phyloP scores from a whole-genome alignment of 2,888 invertebrate species.

The Pachycephus smyrnensis region DNA sequence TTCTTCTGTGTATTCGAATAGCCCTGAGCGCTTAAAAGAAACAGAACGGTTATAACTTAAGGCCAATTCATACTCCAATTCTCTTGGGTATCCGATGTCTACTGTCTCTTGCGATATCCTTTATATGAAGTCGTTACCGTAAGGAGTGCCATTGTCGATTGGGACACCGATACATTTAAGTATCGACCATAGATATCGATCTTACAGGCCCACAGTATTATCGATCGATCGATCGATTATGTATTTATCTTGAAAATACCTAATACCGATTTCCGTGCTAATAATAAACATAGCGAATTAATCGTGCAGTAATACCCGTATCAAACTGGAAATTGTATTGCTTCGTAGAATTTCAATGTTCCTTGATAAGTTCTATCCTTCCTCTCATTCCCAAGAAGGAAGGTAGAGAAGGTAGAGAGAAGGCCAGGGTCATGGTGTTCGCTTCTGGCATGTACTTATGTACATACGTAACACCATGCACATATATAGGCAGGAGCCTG shows the following conservation, averaged over 20 bases:
- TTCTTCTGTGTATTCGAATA: too few relatives aligned
- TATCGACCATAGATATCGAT: conserved; percentile 41
- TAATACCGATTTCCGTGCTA: conserved; percentile 42
- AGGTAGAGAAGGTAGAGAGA: not conserved
- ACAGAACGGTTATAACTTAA: not conserved
- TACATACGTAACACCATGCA: not conserved
- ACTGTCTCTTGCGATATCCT: conserved; percentile 22
- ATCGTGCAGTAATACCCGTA: conserved; percentile 46
- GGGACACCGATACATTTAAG: conserved; percentile 32
- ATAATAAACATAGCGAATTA: conserved; percentile 50
- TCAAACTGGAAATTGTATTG: conserved; percentile 25
- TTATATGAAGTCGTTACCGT: conserved; percentile 48
- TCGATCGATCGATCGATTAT: conserved; percentile 24
- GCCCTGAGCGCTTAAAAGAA: not conserved
- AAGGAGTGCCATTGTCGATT: conserved; percentile 17
- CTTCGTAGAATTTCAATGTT: not conserved
- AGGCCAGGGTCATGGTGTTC: not conserved
- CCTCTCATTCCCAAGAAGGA: not conserved
- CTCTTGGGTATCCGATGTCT: not conserved
- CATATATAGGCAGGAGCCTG: not conserved
- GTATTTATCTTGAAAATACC: conserved; percentile 16
- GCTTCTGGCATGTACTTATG: not conserved
- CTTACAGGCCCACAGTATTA: conserved; percentile 27
- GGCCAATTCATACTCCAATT: not conserved
- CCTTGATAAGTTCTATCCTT: not conserved